Evolutionary conservation across 2,888 invertebrate genomes (phyloP).

Genomic region (Spodoptera exigua): DNA sequence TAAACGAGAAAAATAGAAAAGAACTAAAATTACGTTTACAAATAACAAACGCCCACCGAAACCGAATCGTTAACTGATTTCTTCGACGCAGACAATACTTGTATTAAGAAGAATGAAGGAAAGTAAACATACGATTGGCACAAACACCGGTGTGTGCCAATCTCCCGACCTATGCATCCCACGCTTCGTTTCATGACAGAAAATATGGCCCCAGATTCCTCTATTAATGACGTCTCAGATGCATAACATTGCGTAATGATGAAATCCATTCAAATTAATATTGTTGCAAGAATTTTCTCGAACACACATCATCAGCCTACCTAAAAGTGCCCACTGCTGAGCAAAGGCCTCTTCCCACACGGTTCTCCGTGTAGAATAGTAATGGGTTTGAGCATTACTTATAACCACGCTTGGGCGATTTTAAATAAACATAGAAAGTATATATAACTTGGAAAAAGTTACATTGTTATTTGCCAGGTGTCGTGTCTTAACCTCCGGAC

Average conservation of each 20-base stretch:
- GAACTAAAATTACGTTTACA: constrained; percentile 15
- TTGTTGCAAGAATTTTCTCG: constrained; percentile 11
- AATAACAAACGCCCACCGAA: constrained; percentile 29
- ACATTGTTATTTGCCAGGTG: too few relatives aligned
- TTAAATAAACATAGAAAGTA: too few relatives aligned
- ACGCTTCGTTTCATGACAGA: constrained; percentile 52
- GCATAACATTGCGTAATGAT: constrained; percentile 24
- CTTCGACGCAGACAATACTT: constrained; percentile 19
- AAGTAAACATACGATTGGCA: constrained; percentile 56
- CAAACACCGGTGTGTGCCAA: constrained; percentile 74
- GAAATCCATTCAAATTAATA: background rate
- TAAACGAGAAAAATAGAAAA: constrained; percentile 7
- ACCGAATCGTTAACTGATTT: constrained; percentile 19
- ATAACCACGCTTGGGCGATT: too few relatives aligned
- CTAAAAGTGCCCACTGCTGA: too few relatives aligned
- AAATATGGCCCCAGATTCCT: constrained; percentile 37
- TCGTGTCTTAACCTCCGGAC: too few relatives aligned
- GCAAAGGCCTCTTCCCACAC: too few relatives aligned
- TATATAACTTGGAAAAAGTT: too few relatives aligned
- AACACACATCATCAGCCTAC: background rate
- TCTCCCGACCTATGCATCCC: constrained; percentile 74
- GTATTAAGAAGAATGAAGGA: constrained; percentile 38
- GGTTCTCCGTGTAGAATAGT: too few relatives aligned
- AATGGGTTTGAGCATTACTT: too few relatives aligned
- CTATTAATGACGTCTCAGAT: constrained; percentile 25